Conservation (phyloP, 2,888 invertebrate species). For the Apomyelois bistriatella region DNA sequence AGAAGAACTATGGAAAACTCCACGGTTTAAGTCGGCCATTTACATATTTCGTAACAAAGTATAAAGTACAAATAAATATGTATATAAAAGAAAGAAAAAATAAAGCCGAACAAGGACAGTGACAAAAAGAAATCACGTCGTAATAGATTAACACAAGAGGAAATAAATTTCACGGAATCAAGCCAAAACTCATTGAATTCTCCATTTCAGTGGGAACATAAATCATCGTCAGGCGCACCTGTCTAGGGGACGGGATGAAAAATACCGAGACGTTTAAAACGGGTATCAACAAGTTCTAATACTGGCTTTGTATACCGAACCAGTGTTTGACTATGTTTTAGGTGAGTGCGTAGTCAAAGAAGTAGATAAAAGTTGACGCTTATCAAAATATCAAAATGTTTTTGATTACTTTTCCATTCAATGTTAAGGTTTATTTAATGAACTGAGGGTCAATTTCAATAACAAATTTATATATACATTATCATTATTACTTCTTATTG, state of each 20-base stretch:
- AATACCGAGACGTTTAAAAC: slow-evolving; percentile 51
- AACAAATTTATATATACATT: too few species aligned
- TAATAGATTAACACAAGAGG: slow-evolving; percentile 29
- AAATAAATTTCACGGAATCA: slow-evolving; percentile 44
- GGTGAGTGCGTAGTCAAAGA: background rate
- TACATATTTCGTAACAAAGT: too few species aligned
- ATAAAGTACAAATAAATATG: too few species aligned
- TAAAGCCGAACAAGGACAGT: background rate
- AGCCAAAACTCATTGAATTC: slow-evolving; percentile 53
- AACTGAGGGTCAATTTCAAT: too few species aligned
- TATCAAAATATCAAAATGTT: too few species aligned
- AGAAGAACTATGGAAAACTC: too few species aligned
- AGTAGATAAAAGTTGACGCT: too few species aligned
- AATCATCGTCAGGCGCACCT: slow-evolving; percentile 72
- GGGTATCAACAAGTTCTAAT: slow-evolving; percentile 53
- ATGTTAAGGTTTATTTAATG: too few species aligned
- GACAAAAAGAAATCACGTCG: slow-evolving; percentile 16
- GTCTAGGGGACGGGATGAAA: slow-evolving; percentile 52
- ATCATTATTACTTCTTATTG: too few species aligned
- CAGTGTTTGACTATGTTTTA: slow-evolving; percentile 21
- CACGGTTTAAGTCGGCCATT: too few species aligned
- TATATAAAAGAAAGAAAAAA: too few species aligned
- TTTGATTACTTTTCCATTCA: too few species aligned
- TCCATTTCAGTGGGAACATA: slow-evolving; percentile 54
- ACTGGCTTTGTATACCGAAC: slow-evolving; percentile 25